Evolutionary conservation across 2,797 vertebrate species (phyloP).

Genomic region (Falco berigora): DNA sequence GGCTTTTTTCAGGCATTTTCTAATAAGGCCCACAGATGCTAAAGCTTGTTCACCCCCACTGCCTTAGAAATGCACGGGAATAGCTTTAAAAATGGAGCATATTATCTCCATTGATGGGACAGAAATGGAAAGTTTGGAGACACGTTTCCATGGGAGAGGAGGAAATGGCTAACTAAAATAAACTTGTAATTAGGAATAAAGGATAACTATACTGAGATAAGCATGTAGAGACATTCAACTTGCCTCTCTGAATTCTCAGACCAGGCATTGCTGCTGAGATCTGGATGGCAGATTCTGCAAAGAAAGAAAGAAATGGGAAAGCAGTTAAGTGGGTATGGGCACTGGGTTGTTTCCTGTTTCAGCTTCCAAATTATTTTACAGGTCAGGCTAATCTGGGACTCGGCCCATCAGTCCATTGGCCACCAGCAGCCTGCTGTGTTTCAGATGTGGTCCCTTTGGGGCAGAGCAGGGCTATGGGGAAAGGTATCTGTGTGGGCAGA

Average conservation of each 20-base stretch:
- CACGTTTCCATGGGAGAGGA: not conserved
- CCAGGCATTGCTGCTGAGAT: not conserved
- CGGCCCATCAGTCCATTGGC: not conserved
- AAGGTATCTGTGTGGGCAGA: not conserved
- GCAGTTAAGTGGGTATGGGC: not conserved
- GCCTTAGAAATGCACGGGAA: not conserved
- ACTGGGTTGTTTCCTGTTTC: not conserved
- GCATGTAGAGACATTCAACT: not conserved
- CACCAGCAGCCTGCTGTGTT: not conserved
- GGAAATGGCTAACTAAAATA: not conserved
- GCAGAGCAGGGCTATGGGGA: not conserved
- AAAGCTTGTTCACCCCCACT: not conserved
- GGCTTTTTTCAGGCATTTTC: not conserved
- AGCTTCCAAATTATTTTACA: not conserved
- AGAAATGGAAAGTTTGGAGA: not conserved
- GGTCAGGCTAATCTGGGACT: not conserved
- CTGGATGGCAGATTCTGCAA: not conserved
- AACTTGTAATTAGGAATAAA: not conserved
- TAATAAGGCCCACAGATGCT: not conserved
- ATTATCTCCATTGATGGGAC: not conserved
- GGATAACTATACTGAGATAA: not conserved
- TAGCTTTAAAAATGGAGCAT: not conserved
- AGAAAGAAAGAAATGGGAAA: not conserved
- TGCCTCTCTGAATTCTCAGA: not conserved
- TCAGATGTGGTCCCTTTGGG: not conserved